phyloP scores from a whole-genome alignment of 1,140 invertebrate species.

The Pseudomyrmex cubaensis region DNA sequence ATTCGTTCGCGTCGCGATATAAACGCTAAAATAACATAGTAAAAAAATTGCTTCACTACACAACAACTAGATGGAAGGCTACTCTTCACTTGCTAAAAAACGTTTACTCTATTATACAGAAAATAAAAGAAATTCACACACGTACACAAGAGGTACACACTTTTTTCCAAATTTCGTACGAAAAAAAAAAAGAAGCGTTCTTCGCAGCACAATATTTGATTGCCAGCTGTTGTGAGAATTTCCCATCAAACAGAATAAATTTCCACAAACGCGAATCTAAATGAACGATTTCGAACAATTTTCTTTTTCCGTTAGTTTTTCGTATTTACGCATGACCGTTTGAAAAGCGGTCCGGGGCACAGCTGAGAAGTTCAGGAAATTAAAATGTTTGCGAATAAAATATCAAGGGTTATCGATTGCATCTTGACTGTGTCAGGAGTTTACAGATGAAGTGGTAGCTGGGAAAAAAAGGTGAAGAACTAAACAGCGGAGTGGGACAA shows the following conservation, averaged over 20 bases:
- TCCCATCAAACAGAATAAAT: constrained; percentile 30
- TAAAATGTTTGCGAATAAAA: constrained; percentile 76
- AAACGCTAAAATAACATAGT: constrained; percentile 32
- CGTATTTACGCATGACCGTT: constrained; percentile 49
- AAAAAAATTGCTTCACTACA: not conserved
- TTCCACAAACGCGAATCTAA: constrained; percentile 20
- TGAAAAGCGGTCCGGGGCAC: constrained; percentile 30
- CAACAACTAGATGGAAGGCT: too few species aligned
- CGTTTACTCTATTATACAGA: constrained; percentile 12
- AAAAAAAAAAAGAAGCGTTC: constrained; percentile 22
- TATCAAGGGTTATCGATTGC: constrained; percentile 75
- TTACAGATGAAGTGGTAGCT: constrained; percentile 67
- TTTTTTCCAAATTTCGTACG: constrained; percentile 4
- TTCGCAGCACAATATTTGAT: constrained; percentile 30
- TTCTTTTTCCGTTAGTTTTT: constrained; percentile 39
- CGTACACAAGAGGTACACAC: not conserved
- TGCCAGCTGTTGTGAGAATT: constrained; percentile 22
- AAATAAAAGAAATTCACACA: not conserved
- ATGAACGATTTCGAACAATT: constrained; percentile 42
- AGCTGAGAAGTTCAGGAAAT: constrained; percentile 52
- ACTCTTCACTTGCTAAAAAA: not conserved
- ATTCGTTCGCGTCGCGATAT: constrained; percentile 3
- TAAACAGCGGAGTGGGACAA: constrained; percentile 55
- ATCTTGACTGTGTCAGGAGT: constrained; percentile 73
- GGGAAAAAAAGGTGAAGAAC: constrained; percentile 58